Evolutionary conservation across 2,888 invertebrate species (phyloP).

Genomic region (Hirtodrosophila histrioides): DNA sequence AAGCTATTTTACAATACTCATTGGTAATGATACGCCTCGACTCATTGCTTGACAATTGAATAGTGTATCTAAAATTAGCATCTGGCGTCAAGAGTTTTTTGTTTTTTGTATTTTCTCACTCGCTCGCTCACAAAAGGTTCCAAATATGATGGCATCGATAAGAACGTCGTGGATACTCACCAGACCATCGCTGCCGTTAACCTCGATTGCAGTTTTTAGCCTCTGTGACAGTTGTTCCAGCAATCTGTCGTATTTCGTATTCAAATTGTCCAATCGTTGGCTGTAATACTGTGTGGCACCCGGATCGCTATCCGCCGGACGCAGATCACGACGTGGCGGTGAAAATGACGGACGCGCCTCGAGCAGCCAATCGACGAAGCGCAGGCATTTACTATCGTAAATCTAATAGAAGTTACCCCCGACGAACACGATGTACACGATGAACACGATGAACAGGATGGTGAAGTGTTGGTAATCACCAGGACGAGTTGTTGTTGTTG

Average conservation of each 20-base stretch:
- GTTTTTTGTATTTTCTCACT: constrained; percentile 13
- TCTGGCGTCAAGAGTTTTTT: constrained; percentile 47
- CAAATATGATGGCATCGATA: constrained; percentile 24
- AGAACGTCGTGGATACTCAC: constrained; percentile 78
- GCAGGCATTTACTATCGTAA: constrained; percentile 85
- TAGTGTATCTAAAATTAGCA: constrained; percentile 50
- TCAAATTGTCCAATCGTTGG: constrained; percentile 83
- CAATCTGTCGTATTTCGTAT: constrained; percentile 84
- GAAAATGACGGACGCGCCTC: constrained; percentile 84
- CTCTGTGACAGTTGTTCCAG: constrained; percentile 84
- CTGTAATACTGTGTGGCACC: constrained; percentile 84
- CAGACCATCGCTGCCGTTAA: constrained; percentile 84
- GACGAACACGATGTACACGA: constrained; percentile 12
- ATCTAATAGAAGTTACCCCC: constrained; percentile 71
- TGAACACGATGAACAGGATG: constrained; percentile 7
- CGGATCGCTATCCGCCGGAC: constrained; percentile 83
- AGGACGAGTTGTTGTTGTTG: constrained; percentile 20
- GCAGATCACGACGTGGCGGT: constrained; percentile 83
- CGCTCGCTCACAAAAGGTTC: constrained; percentile 13
- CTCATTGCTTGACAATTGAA: constrained; percentile 37
- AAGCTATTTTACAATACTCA: neutral
- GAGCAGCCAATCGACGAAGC: constrained; percentile 84
- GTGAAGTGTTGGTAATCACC: too few relatives aligned
- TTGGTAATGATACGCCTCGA: constrained; percentile 17
- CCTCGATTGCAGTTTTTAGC: constrained; percentile 84